Percentiles rank a stretch among this genome's conserved stretches.
phyloP scores from a whole-genome alignment of 2,113 vertebrate genomes.

The Corynorhinus townsendii region DNA sequence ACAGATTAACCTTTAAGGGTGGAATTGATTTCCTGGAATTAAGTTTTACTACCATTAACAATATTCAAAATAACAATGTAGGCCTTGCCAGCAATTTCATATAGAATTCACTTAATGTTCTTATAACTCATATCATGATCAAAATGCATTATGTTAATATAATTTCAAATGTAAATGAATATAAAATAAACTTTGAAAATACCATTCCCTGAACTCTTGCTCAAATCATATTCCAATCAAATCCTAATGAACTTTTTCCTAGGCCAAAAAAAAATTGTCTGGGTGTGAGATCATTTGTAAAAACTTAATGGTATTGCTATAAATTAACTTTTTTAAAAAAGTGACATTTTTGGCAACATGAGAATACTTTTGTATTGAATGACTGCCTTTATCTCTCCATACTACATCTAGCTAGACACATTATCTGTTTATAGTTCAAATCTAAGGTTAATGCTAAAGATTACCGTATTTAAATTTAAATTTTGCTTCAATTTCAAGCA shows the following conservation, averaged over 20 bases:
- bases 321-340: neutral
- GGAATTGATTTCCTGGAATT: neutral
- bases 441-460: neutral
- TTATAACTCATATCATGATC: neutral
- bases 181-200: neutral
- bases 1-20: neutral
- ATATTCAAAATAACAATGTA: neutral
- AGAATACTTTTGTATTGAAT: neutral
- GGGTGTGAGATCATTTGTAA: neutral
- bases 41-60: neutral
- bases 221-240: neutral
- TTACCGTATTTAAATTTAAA: neutral
- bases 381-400: neutral
- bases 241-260: neutral
- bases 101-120: neutral
- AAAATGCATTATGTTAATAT: neutral
- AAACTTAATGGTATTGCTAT: neutral
- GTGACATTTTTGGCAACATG: neutral
- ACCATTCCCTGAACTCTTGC: neutral
- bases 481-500: neutral
- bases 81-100: neutral
- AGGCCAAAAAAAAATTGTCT: neutral
- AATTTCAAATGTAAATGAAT: neutral
- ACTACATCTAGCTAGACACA: neutral
- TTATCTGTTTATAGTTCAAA: neutral